Evolutionary conservation across 2,113 vertebrate genomes (phyloP).

Genomic region (Rhinolophus sinicus): DNA sequence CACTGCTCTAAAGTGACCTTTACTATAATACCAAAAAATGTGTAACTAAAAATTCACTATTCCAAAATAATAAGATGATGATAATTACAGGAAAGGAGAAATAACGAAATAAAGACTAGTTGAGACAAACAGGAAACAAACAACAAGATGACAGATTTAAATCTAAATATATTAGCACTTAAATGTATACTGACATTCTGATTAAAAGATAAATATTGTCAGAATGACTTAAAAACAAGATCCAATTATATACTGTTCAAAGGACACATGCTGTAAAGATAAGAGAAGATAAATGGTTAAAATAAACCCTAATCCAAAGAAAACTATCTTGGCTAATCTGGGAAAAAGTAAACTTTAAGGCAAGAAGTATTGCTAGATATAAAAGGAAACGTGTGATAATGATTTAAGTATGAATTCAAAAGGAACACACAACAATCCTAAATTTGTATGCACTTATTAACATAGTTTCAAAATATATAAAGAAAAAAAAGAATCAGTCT

Average conservation of each 20-base stretch:
- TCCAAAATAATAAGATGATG: not conserved
- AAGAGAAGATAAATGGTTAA: not conserved
- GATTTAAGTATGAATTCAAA: not conserved
- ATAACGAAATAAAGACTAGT: not conserved
- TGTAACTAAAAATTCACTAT: not conserved
- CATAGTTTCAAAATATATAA: not conserved
- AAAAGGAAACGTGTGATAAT: not conserved
- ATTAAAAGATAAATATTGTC: not conserved
- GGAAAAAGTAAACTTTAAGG: conserved; percentile 22
- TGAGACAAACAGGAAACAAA: not conserved
- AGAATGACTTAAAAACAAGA: not conserved
- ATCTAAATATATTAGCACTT: not conserved
- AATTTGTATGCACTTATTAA: not conserved
- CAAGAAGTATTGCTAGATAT: not conserved
- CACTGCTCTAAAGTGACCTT: not conserved
- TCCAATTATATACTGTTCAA: not conserved
- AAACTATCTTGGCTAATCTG: not conserved
- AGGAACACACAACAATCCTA: not conserved
- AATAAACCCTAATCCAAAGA: conserved; percentile 12
- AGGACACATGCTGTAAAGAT: not conserved
- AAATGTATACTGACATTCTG: not conserved
- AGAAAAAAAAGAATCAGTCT: not conserved
- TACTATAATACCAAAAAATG: not conserved
- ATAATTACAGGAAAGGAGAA: not conserved
- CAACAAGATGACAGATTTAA: not conserved